These are phyloP conservation scores for Platycnemis pennipes DNA, from an alignment of 2,888 invertebrate species.

Conservation along the genomic window DNA sequence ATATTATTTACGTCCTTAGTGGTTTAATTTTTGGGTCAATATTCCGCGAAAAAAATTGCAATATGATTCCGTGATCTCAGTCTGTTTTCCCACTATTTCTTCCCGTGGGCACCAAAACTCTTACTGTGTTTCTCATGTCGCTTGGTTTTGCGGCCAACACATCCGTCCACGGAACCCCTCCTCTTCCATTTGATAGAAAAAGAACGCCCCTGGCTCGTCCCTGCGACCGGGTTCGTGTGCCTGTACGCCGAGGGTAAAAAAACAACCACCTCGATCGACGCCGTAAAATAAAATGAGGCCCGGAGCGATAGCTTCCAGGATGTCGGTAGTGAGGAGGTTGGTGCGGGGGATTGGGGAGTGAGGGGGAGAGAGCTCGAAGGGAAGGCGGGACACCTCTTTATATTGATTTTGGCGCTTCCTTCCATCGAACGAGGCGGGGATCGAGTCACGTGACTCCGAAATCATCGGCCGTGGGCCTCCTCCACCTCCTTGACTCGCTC, in stretches of 20 bases:
- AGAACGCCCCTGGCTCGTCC: neutral
- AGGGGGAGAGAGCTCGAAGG: neutral
- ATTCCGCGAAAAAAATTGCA: too few species aligned
- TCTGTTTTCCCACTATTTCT: too few species aligned
- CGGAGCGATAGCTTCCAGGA: neutral
- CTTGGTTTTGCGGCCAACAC: too few species aligned
- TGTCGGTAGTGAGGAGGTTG: neutral
- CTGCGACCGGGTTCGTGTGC: neutral
- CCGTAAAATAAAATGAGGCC: neutral
- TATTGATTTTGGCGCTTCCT: conserved; percentile 51
- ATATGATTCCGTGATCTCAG: too few species aligned
- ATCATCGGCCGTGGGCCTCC: conserved; percentile 7
- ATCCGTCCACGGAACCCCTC: neutral
- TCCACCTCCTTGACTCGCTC: conserved; percentile 7
- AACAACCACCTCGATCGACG: neutral
- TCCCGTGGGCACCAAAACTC: too few species aligned
- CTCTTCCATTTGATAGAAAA: neutral
- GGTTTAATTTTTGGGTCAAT: too few species aligned
- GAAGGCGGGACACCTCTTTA: conserved; percentile 24
- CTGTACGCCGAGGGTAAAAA: neutral
- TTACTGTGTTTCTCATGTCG: too few species aligned
- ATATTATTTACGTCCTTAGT: too few species aligned
- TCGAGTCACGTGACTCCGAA: conserved; percentile 36
- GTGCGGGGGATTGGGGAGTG: neutral
- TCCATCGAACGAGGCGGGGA: conserved; percentile 48